Evolutionary conservation across 1,140 invertebrate genomes (phyloP).

Genomic region (Papilio machaon): DNA sequence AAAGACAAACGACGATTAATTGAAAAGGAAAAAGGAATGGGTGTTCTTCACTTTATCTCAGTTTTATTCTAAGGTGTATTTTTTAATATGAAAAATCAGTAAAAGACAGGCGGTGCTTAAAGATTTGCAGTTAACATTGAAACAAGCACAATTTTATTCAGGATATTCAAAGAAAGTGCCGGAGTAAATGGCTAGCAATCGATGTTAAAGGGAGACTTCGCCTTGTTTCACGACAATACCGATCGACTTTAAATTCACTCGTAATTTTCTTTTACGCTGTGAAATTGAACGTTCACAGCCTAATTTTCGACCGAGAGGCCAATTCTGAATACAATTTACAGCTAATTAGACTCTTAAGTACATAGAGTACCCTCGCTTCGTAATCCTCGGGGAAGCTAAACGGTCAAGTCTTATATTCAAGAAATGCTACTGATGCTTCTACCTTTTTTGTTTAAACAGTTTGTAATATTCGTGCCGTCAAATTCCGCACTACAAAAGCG

Average conservation of each 20-base stretch:
- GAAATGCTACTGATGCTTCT: slow-evolving; percentile 2
- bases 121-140: slow-evolving; percentile 35
- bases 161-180: slow-evolving; percentile 40
- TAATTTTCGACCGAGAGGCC: slow-evolving; percentile 71
- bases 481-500: neutral
- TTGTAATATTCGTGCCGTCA: neutral
- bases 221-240: slow-evolving; percentile 56
- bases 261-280: slow-evolving; percentile 70
- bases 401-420: slow-evolving; percentile 44
- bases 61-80: neutral
- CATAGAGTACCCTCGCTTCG: slow-evolving; percentile 62
- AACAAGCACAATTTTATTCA: slow-evolving; percentile 34
- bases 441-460: neutral
- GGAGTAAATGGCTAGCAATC: slow-evolving; percentile 38
- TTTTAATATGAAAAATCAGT: neutral
- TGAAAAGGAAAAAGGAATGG: neutral
- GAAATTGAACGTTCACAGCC: slow-evolving; percentile 76
- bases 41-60: neutral
- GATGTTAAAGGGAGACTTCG: slow-evolving; percentile 41
- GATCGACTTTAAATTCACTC: slow-evolving; percentile 63
- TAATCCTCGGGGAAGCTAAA: slow-evolving; percentile 56
- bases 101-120: slow-evolving; percentile 1
- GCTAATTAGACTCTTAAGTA: slow-evolving; percentile 78
- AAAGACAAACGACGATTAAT: no score
- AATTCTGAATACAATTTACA: slow-evolving; percentile 77